A percentile compares a stretch with the other conserved stretches of the same genome.
These are phyloP conservation scores for Acropora yongei DNA, from an alignment of 64 coral and sea anemone genomes.

Conservation along the genomic window DNA sequence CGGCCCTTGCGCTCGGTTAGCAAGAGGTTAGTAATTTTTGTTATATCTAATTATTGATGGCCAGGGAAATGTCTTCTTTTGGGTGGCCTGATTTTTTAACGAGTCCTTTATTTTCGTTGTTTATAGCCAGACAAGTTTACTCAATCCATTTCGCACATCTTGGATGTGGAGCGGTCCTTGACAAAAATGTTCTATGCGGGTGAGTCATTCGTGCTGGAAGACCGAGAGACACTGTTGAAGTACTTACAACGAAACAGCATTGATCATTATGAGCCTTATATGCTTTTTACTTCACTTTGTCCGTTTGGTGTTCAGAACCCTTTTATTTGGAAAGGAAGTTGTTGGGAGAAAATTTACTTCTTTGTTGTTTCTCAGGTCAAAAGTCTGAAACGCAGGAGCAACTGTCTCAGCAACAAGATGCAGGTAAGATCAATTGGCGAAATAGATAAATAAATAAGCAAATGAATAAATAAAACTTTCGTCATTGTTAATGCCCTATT, in stretches of 20 bases:
- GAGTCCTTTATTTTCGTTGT: background rate
- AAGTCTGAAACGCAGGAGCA: background rate
- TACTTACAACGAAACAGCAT: too few relatives aligned
- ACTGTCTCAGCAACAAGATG: conserved; percentile 29
- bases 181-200: conserved; percentile 88
- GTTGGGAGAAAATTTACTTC: background rate
- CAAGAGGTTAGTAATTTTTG: too few relatives aligned
- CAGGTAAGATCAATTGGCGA: background rate
- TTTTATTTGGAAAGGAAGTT: background rate
- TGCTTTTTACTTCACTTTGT: too few relatives aligned
- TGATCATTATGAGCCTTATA: too few relatives aligned
- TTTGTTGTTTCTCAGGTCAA: background rate
- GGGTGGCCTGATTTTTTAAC: background rate
- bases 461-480: too few relatives aligned
- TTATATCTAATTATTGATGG: too few relatives aligned
- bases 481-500: background rate
- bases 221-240: background rate
- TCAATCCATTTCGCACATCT: conserved; percentile 81
- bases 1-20: too few relatives aligned
- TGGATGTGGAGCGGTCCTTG: conserved; percentile 86
- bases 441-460: too few relatives aligned
- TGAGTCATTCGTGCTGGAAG: background rate
- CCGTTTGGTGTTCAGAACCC: too few relatives aligned
- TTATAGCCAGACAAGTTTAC: conserved; percentile 83
- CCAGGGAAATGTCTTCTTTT: background rate